Evolutionary conservation across 2,888 invertebrate species (phyloP), one percentile per base, ranked within the genome.

Genomic region (Gisinianus flammeolus): DNA sequence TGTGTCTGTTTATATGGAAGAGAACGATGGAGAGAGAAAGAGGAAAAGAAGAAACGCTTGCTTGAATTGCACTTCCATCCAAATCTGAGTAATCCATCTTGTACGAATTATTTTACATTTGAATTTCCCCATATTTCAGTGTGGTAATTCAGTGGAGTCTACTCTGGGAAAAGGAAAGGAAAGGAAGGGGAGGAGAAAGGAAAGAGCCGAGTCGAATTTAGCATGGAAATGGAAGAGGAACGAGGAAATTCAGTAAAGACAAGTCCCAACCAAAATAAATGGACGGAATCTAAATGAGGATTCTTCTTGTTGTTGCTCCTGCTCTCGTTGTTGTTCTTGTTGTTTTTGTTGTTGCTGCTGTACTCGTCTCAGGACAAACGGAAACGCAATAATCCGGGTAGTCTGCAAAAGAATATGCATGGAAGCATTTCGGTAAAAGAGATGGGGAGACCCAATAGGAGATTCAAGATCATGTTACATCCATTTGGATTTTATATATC

Each of bases 31-130:
- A 58, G 24, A 58, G 62, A 22, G n/a, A 58, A 58, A 58, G 62
- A 16, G 62, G n/a, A 19, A n/a, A 16, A 58, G n/a, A 58, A 64
- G 30, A 30, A 10, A 28, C 6, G 64, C 54, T n/a, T n/a, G 54
- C 54, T n/a, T 54, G 54, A 54, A 54, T 54, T 54, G 54, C 54
- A 54, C 54, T 54, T 54, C 44, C 44, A 10, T 44, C 44, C 54
- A n/a, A 16, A 16, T 54, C 54, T 54, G 19, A 16, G n/a, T 54
- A 54, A 54, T 54, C 54, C 54, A 54, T 54, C 54, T 54, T 54
- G 54, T n/a, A 54, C 16, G 54, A n/a, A 54, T 54, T n/a, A 54
- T 54, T 54, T 54, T n/a, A n/a, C 16, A 54, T 54, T 54, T n/a
- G 12, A 22, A 24, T 62, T 62, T 26, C 62, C 12, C 62, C 62